Evolutionary conservation across 2,888 invertebrate species (phyloP).

Genomic region (Panorpa germanica): DNA sequence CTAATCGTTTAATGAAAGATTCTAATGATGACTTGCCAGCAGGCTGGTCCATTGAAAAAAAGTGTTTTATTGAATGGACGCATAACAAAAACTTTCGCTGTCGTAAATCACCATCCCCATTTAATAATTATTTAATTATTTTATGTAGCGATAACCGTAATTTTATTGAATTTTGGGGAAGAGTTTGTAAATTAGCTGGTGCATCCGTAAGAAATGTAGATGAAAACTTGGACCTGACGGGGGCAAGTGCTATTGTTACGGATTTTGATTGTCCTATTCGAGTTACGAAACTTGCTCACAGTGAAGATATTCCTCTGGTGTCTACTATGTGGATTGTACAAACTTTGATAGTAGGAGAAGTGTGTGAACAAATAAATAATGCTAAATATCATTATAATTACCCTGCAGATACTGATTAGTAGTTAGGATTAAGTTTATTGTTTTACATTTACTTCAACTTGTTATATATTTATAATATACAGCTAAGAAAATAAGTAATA

Average conservation of each 20-base stretch:
- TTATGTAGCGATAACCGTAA: constrained; percentile 31
- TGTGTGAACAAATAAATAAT: constrained; percentile 27
- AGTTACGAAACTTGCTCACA: constrained; percentile 28
- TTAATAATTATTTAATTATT: constrained; percentile 29
- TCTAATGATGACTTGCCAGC: constrained; percentile 35
- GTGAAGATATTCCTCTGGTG: constrained; percentile 40
- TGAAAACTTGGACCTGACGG: constrained; percentile 26
- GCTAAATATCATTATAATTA: no score
- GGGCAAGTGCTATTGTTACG: constrained; percentile 34
- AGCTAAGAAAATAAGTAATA: no score
- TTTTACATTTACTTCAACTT: no score
- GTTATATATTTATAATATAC: no score
- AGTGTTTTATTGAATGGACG: constrained; percentile 24
- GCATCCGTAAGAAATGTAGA: constrained; percentile 28
- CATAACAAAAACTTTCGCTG: constrained; percentile 18
- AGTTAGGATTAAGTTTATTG: no score
- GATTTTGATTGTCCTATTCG: constrained; percentile 40
- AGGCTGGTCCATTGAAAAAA: constrained; percentile 35
- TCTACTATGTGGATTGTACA: constrained; percentile 52
- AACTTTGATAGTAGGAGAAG: constrained; percentile 39
- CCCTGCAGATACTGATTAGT: no score
- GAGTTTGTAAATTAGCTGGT: constrained; percentile 37
- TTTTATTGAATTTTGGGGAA: constrained; percentile 38
- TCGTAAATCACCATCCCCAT: constrained; percentile 24
- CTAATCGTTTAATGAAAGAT: constrained; percentile 22